phyloP scores from a whole-genome alignment of 1,140 invertebrate species.

The Drosophila subobscura region DNA sequence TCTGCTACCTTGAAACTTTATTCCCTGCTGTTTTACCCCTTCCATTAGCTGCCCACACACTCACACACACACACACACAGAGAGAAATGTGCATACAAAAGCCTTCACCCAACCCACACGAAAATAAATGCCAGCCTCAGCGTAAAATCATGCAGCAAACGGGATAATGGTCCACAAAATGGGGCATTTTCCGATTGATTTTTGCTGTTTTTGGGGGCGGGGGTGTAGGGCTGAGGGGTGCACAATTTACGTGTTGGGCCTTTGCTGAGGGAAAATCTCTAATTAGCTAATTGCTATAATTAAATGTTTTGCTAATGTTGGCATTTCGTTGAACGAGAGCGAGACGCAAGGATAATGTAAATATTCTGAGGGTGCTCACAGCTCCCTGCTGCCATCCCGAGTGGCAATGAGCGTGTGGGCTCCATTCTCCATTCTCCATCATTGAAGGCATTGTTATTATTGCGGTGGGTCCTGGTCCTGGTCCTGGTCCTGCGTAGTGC shows the following conservation, averaged over 20 bases:
- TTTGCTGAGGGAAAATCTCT: slow-evolving; percentile 61
- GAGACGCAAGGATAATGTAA: slow-evolving; percentile 72
- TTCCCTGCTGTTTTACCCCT: no score
- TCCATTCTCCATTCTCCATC: slow-evolving; percentile 38
- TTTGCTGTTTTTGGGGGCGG: slow-evolving; percentile 26
- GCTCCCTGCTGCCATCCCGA: not conserved
- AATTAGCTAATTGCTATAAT: slow-evolving; percentile 83
- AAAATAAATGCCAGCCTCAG: slow-evolving; percentile 50
- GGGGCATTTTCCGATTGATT: slow-evolving; percentile 64
- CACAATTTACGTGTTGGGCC: slow-evolving; percentile 34
- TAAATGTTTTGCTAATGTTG: slow-evolving; percentile 79
- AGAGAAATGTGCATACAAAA: slow-evolving; percentile 7
- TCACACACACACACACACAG: not conserved
- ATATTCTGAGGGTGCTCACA: slow-evolving; percentile 43
- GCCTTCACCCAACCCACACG: not conserved
- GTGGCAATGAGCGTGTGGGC: slow-evolving; percentile 13
- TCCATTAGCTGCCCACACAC: not conserved
- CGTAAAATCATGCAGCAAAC: slow-evolving; percentile 34
- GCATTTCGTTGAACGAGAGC: slow-evolving; percentile 70
- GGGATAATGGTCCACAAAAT: not conserved
- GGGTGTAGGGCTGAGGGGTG: not conserved
- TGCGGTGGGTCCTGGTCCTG: slow-evolving; percentile 58
- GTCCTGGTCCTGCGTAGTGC: slow-evolving; percentile 21
- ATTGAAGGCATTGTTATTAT: slow-evolving; percentile 68
- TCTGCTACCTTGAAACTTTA: no score